Evolutionary conservation across 1,140 invertebrate species (phyloP).

Genomic region (Holotrichia oblita): DNA sequence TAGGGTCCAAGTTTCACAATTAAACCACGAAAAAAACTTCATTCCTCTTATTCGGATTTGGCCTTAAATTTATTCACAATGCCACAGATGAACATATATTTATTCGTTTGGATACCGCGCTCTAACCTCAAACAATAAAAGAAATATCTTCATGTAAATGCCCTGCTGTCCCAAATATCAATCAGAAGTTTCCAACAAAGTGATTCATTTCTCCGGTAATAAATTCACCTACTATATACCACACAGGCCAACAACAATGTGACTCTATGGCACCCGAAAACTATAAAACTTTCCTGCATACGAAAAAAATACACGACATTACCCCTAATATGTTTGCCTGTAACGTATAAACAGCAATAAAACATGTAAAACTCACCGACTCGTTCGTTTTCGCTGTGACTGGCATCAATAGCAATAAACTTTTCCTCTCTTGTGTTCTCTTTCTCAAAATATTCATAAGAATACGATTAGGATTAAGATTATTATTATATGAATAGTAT

Average conservation of each 20-base stretch:
- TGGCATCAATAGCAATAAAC: conserved; percentile 13
- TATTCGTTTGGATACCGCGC: background rate
- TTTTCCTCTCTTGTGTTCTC: background rate
- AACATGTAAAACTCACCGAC: conserved; percentile 27
- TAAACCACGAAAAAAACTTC: background rate
- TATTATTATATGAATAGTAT: background rate
- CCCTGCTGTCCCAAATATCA: conserved; percentile 5
- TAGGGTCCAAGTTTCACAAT: background rate
- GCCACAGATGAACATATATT: background rate
- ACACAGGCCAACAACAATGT: conserved; percentile 20
- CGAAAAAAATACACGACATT: conserved; percentile 24
- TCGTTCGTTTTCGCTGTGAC: background rate
- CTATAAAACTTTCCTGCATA: conserved; percentile 28
- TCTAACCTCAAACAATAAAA: background rate
- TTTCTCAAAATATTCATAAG: conserved; percentile 23
- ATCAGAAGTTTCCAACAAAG: conserved; percentile 19
- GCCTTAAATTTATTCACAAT: background rate
- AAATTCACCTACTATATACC: conserved; percentile 32
- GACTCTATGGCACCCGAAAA: conserved; percentile 22
- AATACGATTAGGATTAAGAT: conserved; percentile 32
- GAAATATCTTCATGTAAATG: background rate
- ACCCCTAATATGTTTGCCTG: conserved; percentile 7
- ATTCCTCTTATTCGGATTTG: background rate
- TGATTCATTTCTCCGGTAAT: conserved; percentile 22
- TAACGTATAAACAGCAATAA: conserved; percentile 36